These are phyloP conservation scores for Petaurus breviceps DNA, from an alignment of 2,113 vertebrate genomes.

Conservation along the genomic window DNA sequence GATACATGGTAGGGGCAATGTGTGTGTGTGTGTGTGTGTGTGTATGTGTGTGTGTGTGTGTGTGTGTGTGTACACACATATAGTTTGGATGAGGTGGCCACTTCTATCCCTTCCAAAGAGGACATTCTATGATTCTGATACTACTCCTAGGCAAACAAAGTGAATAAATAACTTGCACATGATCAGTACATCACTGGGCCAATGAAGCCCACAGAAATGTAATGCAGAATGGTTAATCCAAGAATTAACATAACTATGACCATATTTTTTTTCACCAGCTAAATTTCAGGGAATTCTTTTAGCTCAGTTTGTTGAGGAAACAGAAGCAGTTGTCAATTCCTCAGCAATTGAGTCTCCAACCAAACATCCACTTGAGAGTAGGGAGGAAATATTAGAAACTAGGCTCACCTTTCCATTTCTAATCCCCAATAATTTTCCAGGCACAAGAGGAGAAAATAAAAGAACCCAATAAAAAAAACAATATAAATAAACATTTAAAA, in stretches of 20 bases:
- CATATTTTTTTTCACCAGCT: neutral
- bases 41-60: too few species aligned
- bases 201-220: neutral
- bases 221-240: neutral
- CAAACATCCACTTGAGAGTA: neutral
- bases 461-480: conserved; percentile 42
- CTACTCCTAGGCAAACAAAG: neutral
- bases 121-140: neutral
- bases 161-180: neutral
- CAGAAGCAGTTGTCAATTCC: neutral
- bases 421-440: neutral
- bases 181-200: neutral
- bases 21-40: too few species aligned
- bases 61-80: too few species aligned
- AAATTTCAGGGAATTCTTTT: conserved; percentile 15
- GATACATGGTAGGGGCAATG: neutral
- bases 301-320: conserved; percentile 46
- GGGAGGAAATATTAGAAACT: conserved; percentile 12
- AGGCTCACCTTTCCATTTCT: neutral
- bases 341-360: neutral
- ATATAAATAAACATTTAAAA: conserved; percentile 49
- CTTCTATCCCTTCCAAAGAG: neutral
- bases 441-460: neutral
- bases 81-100: neutral
- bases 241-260: neutral